Evolutionary conservation across 1,140 invertebrate species (phyloP).

Genomic region (Rhizoglyphus robini): DNA sequence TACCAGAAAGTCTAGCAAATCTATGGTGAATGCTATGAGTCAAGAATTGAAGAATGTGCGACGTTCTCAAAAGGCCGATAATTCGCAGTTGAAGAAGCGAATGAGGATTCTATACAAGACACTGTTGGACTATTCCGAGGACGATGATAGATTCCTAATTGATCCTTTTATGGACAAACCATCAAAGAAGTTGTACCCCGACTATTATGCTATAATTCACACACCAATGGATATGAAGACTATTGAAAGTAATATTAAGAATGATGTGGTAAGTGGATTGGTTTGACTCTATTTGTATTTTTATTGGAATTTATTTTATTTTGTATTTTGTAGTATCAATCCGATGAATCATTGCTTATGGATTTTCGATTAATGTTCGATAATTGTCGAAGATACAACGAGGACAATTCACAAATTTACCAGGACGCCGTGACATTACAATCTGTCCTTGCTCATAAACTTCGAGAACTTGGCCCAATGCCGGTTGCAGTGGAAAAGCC

Average conservation of each 20-base stretch:
- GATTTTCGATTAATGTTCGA: slow-evolving; percentile 80
- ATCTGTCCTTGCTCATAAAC: slow-evolving; percentile 63
- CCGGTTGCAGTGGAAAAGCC: not conserved
- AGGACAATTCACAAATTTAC: slow-evolving; percentile 85
- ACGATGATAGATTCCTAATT: slow-evolving; percentile 69
- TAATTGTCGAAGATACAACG: slow-evolving; percentile 90
- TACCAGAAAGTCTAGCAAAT: slow-evolving; percentile 39
- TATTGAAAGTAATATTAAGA: slow-evolving; percentile 78
- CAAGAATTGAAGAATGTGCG: slow-evolving; percentile 26
- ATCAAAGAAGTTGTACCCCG: slow-evolving; percentile 83
- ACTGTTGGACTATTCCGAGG: slow-evolving; percentile 46
- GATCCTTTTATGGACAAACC: slow-evolving; percentile 91
- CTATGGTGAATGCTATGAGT: slow-evolving; percentile 43
- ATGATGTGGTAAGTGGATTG: slow-evolving; percentile 37
- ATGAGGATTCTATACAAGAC: slow-evolving; percentile 34
- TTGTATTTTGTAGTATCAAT: slow-evolving; percentile 39
- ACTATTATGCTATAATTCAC: slow-evolving; percentile 86
- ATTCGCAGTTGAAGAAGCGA: slow-evolving; percentile 30
- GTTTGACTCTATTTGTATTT: slow-evolving; percentile 21
- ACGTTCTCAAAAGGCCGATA: slow-evolving; percentile 25
- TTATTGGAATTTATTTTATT: not conserved
- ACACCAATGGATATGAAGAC: slow-evolving; percentile 89
- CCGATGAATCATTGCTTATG: slow-evolving; percentile 47
- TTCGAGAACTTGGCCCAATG: slow-evolving; percentile 52
- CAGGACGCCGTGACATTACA: slow-evolving; percentile 82